Percentiles rank a stretch among this genome's conserved stretches.
Conservation (phyloP, 2,797 vertebrate species). For the Tragelaphus eurycerus region DNA sequence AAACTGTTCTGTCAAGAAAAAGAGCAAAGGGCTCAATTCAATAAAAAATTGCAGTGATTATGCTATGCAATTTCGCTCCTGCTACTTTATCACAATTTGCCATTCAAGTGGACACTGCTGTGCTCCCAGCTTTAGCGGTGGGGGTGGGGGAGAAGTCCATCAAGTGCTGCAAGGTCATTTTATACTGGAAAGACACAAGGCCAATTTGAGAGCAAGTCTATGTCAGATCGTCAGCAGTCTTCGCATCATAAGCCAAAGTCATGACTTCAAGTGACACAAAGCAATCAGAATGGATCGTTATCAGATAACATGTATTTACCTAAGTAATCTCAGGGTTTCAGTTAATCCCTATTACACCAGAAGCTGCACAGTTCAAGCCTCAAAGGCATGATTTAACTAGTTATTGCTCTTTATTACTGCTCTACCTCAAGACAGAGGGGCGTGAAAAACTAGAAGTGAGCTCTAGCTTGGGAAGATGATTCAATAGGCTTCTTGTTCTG, state of each 20-base stretch:
- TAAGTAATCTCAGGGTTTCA: not conserved
- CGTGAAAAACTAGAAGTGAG: not conserved
- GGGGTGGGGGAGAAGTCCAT: not conserved
- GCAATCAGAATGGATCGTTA: slow-evolving; percentile 13
- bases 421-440: not conserved
- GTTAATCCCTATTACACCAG: not conserved
- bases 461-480: not conserved
- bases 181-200: not conserved
- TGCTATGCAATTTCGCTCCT: slow-evolving; percentile 51
- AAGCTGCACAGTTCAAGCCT: not conserved
- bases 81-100: slow-evolving; percentile 75
- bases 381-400: not conserved
- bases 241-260: slow-evolving; percentile 12
- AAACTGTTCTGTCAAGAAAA: slow-evolving; percentile 62
- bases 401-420: not conserved
- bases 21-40: slow-evolving; percentile 60
- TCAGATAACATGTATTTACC: slow-evolving; percentile 9
- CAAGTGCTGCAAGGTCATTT: slow-evolving; percentile 31
- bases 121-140: not conserved
- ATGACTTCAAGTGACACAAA: slow-evolving; percentile 11
- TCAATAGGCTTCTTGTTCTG: not conserved
- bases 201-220: not conserved
- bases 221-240: not conserved
- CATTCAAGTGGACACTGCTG: slow-evolving; percentile 67
- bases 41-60: slow-evolving; percentile 72